Base-by-base conservation (phyloP, 2,888 invertebrate genomes). In the Hirtodrosophila alboralis region DNA sequence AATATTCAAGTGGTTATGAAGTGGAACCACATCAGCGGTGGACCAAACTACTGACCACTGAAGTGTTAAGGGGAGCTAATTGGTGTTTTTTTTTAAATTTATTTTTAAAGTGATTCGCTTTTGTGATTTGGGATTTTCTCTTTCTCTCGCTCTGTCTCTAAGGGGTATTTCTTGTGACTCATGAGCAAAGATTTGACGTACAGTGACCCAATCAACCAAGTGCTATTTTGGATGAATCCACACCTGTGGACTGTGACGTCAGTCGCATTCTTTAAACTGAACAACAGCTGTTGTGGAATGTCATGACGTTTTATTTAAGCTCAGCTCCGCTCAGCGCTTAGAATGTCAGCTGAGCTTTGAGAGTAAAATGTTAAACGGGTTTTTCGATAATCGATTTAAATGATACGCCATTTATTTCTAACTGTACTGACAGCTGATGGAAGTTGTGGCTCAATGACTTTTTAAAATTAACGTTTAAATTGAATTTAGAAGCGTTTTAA, bases 1-100 rank as follows among this genome's bases (percentile, higher is more conserved):
- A 71, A 77, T 77, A 65, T 61, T 36, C 23, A 49, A 48, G 58
- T 51, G 71, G 38, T 14, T 53, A 61, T 45, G 41, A 75, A 51
- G 70, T 70, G 84, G 71, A 79, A 78, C 74, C 53, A 43, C 41
- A 48, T 30, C 33, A n/a, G 64, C 48, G 30, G 33, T 40, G 47
- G 33, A 36, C 34, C 34, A 13, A 53, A 38, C 30, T 34, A 16
- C 33, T 53, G 53, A 52, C 69, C 68, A 52, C 54, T 67, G 43
- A 54, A 40, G 53, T 59, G 63, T 68, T 58, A 44, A 51, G 30
- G 14, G 14, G 40, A 23, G n/a, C n/a, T n/a, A n/a, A n/a, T n/a
- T n/a, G n/a, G n/a, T n/a, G n/a, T n/a, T n/a, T n/a, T n/a, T n/a
- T n/a, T n/a, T n/a, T n/a, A n/a, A n/a, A n/a, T n/a, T n/a, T n/a